A percentile compares a stretch with the other conserved stretches of the same genome.
These are phyloP conservation scores for Dromococcyx pavoninus DNA, from an alignment of 2,797 vertebrate genomes.

Conservation along the genomic window DNA sequence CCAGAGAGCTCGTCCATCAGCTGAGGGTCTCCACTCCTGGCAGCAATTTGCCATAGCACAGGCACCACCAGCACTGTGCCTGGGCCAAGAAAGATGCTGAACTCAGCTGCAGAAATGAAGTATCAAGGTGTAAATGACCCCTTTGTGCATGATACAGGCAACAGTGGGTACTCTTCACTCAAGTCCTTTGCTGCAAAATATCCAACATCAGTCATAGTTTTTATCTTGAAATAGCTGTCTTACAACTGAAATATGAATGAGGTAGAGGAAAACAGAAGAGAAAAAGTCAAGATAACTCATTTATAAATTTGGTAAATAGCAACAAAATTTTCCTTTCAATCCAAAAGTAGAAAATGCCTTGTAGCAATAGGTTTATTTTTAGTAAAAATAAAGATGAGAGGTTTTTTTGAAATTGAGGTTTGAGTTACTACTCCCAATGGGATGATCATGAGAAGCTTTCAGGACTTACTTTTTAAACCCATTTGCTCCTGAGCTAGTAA, in stretches of 20 bases:
- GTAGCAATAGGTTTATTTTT: not conserved
- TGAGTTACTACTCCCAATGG: not conserved
- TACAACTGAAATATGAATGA: not conserved
- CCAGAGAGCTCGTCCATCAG: not conserved
- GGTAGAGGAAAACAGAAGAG: not conserved
- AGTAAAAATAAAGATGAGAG: not conserved
- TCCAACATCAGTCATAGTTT: not conserved
- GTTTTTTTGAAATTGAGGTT: not conserved
- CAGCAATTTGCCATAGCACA: fast-evolving
- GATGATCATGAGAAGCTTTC: not conserved
- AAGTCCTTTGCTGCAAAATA: not conserved
- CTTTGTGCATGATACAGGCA: fast-evolving
- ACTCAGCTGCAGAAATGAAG: fast-evolving
- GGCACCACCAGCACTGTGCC: no score
- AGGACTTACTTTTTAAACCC: not conserved
- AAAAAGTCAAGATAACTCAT: not conserved
- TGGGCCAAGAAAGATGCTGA: not conserved
- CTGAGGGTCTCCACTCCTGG: not conserved
- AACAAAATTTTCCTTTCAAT: not conserved
- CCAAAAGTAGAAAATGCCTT: not conserved
- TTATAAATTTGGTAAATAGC: not conserved
- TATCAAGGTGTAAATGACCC: not conserved
- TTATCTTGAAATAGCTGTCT: not conserved
- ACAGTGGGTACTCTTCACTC: not conserved
- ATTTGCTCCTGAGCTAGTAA: not conserved